Conservation (phyloP, 35 echinoderm and acorn worm species). For the Hemicentrotus pulcherrimus region DNA sequence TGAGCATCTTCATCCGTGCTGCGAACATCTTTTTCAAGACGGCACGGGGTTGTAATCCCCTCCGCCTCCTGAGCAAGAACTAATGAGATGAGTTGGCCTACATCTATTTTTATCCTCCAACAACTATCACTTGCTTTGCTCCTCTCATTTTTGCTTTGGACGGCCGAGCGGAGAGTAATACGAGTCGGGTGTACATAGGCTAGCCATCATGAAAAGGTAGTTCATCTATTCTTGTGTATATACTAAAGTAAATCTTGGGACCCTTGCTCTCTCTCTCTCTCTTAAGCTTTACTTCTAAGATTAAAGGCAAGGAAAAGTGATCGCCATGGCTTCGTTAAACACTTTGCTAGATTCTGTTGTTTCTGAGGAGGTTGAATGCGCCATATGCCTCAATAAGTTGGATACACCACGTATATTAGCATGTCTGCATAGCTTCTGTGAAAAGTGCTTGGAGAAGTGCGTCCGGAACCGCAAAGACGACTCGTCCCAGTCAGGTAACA, state of each 20-base stretch:
- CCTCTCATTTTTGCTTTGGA: background rate
- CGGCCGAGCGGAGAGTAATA: background rate
- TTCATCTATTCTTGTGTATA: too few relatives aligned
- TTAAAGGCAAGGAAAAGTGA: background rate
- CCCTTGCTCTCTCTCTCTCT: too few relatives aligned
- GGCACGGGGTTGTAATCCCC: background rate
- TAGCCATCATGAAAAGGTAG: too few relatives aligned
- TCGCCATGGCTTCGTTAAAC: constrained; percentile 7
- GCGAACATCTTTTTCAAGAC: background rate
- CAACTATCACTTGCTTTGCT: constrained; percentile 4
- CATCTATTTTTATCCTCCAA: constrained; percentile 12
- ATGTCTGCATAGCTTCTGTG: constrained; percentile 46
- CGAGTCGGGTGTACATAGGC: background rate
- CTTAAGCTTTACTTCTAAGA: too few relatives aligned
- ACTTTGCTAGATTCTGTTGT: constrained; percentile 30
- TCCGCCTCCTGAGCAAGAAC: background rate
- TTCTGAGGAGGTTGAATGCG: constrained; percentile 31
- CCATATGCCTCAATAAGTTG: constrained; percentile 27
- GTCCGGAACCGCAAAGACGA: constrained; percentile 18
- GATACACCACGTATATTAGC: constrained; percentile 16
- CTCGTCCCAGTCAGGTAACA: background rate
- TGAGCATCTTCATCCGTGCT: too few relatives aligned
- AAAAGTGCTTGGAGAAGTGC: constrained; percentile 41
- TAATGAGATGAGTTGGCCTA: background rate
- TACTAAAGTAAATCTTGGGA: too few relatives aligned